phyloP scores from a whole-genome alignment of 2,797 vertebrate species.

The Rhinogobio ventralis region DNA sequence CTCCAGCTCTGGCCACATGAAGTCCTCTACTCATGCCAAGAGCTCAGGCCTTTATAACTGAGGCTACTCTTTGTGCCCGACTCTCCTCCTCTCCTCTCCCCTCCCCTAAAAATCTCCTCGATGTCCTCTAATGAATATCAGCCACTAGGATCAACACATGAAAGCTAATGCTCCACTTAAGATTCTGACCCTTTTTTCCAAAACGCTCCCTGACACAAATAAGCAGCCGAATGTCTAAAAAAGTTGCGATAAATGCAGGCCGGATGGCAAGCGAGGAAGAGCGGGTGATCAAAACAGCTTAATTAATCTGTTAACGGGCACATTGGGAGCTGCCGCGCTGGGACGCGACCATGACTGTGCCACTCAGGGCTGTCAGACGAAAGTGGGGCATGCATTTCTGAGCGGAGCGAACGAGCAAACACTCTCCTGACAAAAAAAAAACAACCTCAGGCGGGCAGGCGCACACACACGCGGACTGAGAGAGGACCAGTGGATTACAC shows the following conservation, averaged over 20 bases:
- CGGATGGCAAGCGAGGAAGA: constrained; percentile 36
- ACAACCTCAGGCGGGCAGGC: background rate
- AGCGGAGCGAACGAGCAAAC: constrained; percentile 39
- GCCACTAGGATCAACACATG: constrained; percentile 53
- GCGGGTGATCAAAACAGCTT: constrained; percentile 60
- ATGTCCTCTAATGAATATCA: constrained; percentile 50
- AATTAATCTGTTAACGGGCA: constrained; percentile 59
- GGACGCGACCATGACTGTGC: constrained; percentile 38
- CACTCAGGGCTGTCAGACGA: constrained; percentile 55
- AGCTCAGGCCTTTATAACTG: constrained; percentile 60
- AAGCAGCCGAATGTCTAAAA: constrained; percentile 44
- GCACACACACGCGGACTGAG: constrained; percentile 22
- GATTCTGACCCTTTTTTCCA: constrained; percentile 39
- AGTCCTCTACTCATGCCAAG: constrained; percentile 59
- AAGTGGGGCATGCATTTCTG: constrained; percentile 58
- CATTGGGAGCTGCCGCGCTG: constrained; percentile 37
- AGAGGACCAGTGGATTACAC: constrained; percentile 43
- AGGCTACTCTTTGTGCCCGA: constrained; percentile 50
- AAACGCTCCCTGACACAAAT: constrained; percentile 48
- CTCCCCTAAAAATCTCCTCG: constrained; percentile 26
- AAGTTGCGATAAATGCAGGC: constrained; percentile 32
- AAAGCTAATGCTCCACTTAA: constrained; percentile 61
- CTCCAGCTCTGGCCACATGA: constrained; percentile 59
- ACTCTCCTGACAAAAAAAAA: constrained; percentile 44
- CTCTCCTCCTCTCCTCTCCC: constrained; percentile 22